Evolutionary conservation across 2,797 vertebrate species (phyloP).

Genomic region (Glyptemys insculpta): DNA sequence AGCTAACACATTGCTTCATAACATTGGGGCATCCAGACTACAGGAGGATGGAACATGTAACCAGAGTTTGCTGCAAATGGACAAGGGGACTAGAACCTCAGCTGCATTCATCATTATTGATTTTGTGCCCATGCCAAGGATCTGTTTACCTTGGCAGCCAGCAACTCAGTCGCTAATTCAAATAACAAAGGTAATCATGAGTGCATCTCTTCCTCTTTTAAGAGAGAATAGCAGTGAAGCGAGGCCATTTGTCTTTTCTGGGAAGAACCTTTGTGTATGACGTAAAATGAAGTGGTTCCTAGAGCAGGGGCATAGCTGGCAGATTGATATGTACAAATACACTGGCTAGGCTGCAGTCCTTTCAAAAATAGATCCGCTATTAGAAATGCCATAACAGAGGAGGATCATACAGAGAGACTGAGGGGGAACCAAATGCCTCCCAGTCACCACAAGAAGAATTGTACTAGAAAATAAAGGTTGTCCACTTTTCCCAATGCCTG

Average conservation of each 20-base stretch:
- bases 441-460: rapidly evolving
- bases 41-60: neutral
- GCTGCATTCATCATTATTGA: rapidly evolving
- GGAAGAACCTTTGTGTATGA: rapidly evolving
- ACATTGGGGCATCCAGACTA: neutral
- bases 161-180: rapidly evolving
- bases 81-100: neutral
- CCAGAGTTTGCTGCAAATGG: neutral
- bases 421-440: neutral
- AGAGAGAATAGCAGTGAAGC: neutral
- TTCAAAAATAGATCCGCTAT: neutral
- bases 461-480: neutral
- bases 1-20: neutral
- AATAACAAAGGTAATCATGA: rapidly evolving
- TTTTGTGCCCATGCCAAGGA: rapidly evolving
- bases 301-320: rapidly evolving
- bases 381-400: neutral
- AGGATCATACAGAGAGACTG: neutral
- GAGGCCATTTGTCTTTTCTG: neutral
- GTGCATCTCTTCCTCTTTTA: rapidly evolving
- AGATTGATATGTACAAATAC: rapidly evolving
- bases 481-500: neutral
- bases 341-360: neutral
- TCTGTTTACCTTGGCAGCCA: rapidly evolving
- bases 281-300: neutral